A percentile compares a stretch with the other conserved stretches of the same genome.
Evolutionary conservation across 2,888 invertebrate genomes (phyloP).

Genomic region (Trachelus iudaicus): DNA sequence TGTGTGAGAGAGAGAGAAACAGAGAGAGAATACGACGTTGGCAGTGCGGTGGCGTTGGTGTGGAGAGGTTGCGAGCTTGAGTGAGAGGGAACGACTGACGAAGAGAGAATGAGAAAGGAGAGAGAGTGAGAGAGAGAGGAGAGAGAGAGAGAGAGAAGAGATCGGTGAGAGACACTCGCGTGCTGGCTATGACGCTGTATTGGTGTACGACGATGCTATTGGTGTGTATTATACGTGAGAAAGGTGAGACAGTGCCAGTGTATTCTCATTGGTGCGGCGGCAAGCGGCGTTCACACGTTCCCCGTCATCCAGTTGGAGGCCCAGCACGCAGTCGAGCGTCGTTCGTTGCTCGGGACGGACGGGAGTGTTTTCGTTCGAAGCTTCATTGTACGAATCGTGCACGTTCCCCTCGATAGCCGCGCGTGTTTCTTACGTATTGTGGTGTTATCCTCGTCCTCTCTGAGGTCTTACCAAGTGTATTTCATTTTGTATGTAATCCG

Average conservation of each 20-base stretch:
- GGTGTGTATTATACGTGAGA: conserved; percentile 27
- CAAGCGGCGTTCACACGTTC: conserved; percentile 62
- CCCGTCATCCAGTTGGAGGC: conserved; percentile 58
- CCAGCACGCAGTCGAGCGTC: conserved; percentile 60
- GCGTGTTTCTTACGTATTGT: no score
- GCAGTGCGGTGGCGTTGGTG: neutral
- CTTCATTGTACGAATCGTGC: neutral
- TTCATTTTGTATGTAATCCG: no score
- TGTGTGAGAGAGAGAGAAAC: conserved; percentile 29
- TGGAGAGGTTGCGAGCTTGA: conserved; percentile 13
- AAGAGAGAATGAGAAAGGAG: conserved; percentile 6
- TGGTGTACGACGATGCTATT: conserved; percentile 20
- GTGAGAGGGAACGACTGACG: conserved; percentile 26
- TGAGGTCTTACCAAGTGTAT: no score
- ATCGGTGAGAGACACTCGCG: no score
- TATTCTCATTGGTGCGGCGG: conserved; percentile 41
- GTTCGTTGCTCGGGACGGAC: conserved; percentile 52
- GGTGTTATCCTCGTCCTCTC: no score
- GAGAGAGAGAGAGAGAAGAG: conserved; percentile 14
- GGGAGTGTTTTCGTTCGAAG: conserved; percentile 18
- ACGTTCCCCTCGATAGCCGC: conserved; percentile 13
- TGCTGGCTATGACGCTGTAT: neutral
- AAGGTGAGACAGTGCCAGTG: neutral
- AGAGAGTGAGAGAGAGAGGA: conserved; percentile 4
- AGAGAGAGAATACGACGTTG: no score